Evolutionary conservation across 2,888 invertebrate species (phyloP).

Genomic region (Tryphoninae sp.): DNA sequence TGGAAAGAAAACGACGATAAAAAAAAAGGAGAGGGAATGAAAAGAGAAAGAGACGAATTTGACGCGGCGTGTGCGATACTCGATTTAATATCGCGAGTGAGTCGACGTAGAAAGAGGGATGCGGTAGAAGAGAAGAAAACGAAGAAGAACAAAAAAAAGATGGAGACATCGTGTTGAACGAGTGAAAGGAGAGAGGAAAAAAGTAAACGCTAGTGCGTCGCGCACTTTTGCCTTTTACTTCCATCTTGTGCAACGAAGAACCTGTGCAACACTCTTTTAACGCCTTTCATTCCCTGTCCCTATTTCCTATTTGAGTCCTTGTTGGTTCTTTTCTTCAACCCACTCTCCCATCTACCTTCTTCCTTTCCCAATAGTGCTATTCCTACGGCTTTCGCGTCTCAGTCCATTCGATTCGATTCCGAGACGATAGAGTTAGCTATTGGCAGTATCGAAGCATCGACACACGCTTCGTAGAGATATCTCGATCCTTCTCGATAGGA

Average conservation of each 20-base stretch:
- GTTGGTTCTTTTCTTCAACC: too few species aligned
- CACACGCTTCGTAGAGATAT: slow-evolving; percentile 56
- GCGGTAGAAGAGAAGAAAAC: slow-evolving; percentile 9
- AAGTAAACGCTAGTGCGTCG: slow-evolving; percentile 46
- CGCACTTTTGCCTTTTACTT: slow-evolving; percentile 57
- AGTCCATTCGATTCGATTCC: slow-evolving; percentile 61
- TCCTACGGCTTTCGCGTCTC: slow-evolving; percentile 43
- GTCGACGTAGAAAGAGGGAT: slow-evolving; percentile 33
- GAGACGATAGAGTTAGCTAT: slow-evolving; percentile 56
- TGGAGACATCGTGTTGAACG: slow-evolving; percentile 2
- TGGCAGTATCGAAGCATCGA: slow-evolving; percentile 35
- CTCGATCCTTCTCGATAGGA: slow-evolving; percentile 25
- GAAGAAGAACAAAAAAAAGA: slow-evolving; percentile 25
- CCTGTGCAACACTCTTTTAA: slow-evolving; percentile 49
- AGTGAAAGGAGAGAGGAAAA: slow-evolving; percentile 1
- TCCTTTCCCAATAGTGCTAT: slow-evolving; percentile 41
- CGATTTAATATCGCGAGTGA: slow-evolving; percentile 51
- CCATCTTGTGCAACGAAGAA: slow-evolving; percentile 55
- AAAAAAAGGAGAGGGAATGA: neutral
- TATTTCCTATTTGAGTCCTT: neutral
- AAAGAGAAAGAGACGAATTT: slow-evolving; percentile 1
- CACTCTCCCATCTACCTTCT: neutral
- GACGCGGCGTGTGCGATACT: slow-evolving; percentile 43
- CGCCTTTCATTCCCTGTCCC: slow-evolving; percentile 19
- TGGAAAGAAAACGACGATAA: slow-evolving; percentile 16